These are phyloP conservation scores for Bursaphelenchus mucronatus DNA, from an alignment of 1,140 invertebrate species.

Conservation along the genomic window DNA sequence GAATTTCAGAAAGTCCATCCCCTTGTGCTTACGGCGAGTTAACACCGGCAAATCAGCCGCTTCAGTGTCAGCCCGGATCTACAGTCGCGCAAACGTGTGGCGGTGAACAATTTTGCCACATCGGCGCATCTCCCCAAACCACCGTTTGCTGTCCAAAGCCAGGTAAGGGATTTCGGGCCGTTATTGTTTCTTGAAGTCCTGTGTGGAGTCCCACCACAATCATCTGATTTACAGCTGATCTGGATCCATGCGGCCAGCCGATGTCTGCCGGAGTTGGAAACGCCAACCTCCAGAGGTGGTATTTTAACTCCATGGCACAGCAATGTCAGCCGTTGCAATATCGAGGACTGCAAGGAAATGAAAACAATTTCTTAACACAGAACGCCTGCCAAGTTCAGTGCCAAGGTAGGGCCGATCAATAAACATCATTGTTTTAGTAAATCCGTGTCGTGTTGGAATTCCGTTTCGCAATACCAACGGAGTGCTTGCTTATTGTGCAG, in stretches of 20 bases:
- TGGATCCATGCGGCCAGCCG: slow-evolving; percentile 55
- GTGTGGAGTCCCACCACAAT: slow-evolving; percentile 1
- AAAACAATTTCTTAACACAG: slow-evolving; percentile 57
- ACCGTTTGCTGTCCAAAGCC: slow-evolving; percentile 59
- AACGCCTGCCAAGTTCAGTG: slow-evolving; percentile 55
- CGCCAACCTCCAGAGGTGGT: slow-evolving; percentile 57
- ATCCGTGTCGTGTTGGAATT: slow-evolving; percentile 50
- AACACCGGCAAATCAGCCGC: not conserved
- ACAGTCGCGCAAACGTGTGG: slow-evolving; percentile 37
- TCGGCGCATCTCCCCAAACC: slow-evolving; percentile 50
- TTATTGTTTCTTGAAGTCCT: not conserved
- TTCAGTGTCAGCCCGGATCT: slow-evolving; percentile 45
- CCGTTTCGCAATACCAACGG: slow-evolving; percentile 50
- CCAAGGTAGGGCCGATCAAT: slow-evolving; percentile 30
- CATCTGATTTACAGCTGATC: slow-evolving; percentile 31
- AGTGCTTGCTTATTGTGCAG: slow-evolving; percentile 50
- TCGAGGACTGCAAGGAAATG: slow-evolving; percentile 52
- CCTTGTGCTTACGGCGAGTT: slow-evolving; percentile 52
- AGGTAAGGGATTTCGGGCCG: slow-evolving; percentile 23
- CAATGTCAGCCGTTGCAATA: slow-evolving; percentile 52
- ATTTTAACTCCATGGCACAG: slow-evolving; percentile 53
- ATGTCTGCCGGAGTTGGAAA: slow-evolving; percentile 57
- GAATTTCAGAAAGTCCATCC: slow-evolving; percentile 50
- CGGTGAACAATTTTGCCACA: slow-evolving; percentile 54
- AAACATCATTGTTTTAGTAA: slow-evolving; percentile 41